Evolutionary conservation across 2,888 invertebrate species (phyloP).

Genomic region (Xiphydria camelus): DNA sequence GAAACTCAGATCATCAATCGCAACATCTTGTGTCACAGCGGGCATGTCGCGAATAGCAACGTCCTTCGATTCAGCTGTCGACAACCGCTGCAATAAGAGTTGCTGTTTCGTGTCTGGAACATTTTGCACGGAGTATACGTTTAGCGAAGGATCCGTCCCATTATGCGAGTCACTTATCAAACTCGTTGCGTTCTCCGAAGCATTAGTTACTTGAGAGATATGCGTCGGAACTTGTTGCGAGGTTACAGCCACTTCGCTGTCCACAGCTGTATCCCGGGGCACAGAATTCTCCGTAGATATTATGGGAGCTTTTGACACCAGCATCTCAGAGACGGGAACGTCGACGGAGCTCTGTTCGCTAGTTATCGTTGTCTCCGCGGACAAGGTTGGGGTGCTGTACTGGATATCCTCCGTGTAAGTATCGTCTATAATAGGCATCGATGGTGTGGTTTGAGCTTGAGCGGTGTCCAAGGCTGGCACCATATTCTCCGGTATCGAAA

Average conservation of each 20-base stretch:
- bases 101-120: conserved; percentile 25
- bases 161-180: conserved; percentile 11
- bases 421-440: conserved; percentile 55
- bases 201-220: conserved; percentile 21
- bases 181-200: not conserved
- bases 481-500: conserved; percentile 44
- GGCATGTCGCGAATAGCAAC: conserved; percentile 2
- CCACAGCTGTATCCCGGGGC: conserved; percentile 19
- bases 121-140: conserved; percentile 25
- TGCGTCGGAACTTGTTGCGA: conserved; percentile 16
- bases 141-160: conserved; percentile 13
- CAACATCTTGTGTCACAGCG: conserved; percentile 5
- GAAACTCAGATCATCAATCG: not conserved
- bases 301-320: conserved; percentile 33
- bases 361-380: conserved; percentile 22
- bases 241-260: conserved; percentile 24
- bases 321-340: conserved; percentile 40
- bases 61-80: conserved; percentile 1
- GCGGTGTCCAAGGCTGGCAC: conserved; percentile 35
- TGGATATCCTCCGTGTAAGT: conserved; percentile 38
- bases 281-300: conserved; percentile 18
- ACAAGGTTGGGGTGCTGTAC: conserved; percentile 25
- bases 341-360: conserved; percentile 34
- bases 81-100: conserved; percentile 16
- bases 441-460: conserved; percentile 47